Base-by-base conservation (phyloP, 92 coral and sea anemone species). In the Paramuricea clavata region DNA sequence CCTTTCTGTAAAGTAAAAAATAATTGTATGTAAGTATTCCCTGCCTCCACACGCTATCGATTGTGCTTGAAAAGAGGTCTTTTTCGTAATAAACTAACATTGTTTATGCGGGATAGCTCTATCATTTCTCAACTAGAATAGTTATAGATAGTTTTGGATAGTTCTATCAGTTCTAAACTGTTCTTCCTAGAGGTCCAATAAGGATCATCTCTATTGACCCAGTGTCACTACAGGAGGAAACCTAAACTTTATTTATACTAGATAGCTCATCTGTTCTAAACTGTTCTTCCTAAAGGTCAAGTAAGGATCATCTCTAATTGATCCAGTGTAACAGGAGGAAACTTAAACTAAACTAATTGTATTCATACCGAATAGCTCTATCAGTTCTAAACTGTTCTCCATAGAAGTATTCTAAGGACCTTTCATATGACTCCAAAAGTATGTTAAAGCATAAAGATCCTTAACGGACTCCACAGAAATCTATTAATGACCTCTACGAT, bases 1-100 rank as follows among this genome's bases (percentile, higher is more conserved):
- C 99, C 99, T 90, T 97, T 97, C 99, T 97, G 98, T 90, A 26
- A 75, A 43, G 7, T 6, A 2, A 49, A 27, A 82, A 82, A 21
- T n/a, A n/a, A n/a, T n/a, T n/a, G n/a, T n/a, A 74, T 23, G 43
- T 12, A 57, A 26, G 27, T 2, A 26, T 16, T 19, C 54, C 31
- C 28, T 17, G 17, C 21, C 2, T 12, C 19, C 10, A 21, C 3
- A 76, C 54, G 54, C 54, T 10, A 10, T 6, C 13, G 13, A 10
- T 8, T 1, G 10, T 47, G 54, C 10, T 54, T 54, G 23, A 54
- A 17, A 21, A 54, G 6, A 19, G 27, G 23, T 54, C 62, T 19
- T 54, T 54, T 6, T 54, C 2, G 13, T 8, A 8, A 12, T 47
- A 47, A 3, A 36, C 42, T 36, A 36, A 47, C 52, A 5, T 12